Evolutionary conservation across 2,888 invertebrate species (phyloP).

Genomic region (Ctenicera cuprea): DNA sequence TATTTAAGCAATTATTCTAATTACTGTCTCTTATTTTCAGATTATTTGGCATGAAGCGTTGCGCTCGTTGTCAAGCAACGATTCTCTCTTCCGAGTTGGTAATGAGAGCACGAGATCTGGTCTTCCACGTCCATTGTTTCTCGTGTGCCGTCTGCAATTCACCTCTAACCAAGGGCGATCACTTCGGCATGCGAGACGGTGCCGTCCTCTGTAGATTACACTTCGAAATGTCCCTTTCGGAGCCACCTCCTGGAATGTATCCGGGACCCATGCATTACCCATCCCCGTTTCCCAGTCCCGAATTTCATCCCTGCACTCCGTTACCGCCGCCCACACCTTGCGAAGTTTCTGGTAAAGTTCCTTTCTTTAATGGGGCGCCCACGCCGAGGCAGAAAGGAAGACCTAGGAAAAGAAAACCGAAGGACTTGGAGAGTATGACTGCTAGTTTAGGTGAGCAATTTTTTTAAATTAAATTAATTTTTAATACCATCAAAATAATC

Average conservation of each 20-base stretch:
- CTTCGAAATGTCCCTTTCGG: slow-evolving; percentile 75
- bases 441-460: slow-evolving; percentile 85
- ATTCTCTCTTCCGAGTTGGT: slow-evolving; percentile 94
- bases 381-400: slow-evolving; percentile 92
- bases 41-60: slow-evolving; percentile 91
- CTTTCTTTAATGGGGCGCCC: slow-evolving; percentile 79
- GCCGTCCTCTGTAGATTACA: slow-evolving; percentile 90
- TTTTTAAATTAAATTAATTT: neutral
- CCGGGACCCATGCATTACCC: slow-evolving; percentile 73
- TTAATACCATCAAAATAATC: too few species aligned
- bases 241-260: slow-evolving; percentile 72
- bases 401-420: slow-evolving; percentile 94
- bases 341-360: slow-evolving; percentile 65
- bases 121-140: slow-evolving; percentile 97
- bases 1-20: too few species aligned
- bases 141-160: slow-evolving; percentile 92
- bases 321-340: slow-evolving; percentile 76
- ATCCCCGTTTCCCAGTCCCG: slow-evolving; percentile 76
- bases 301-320: slow-evolving; percentile 71
- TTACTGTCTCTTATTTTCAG: slow-evolving; percentile 76
- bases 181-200: slow-evolving; percentile 93
- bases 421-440: slow-evolving; percentile 90
- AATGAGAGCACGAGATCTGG: slow-evolving; percentile 94
- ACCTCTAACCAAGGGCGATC: slow-evolving; percentile 93
- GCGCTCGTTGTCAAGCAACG: slow-evolving; percentile 91